These are phyloP conservation scores for Acronicta alni DNA, from an alignment of 2,888 invertebrate genomes.

Conservation along the genomic window DNA sequence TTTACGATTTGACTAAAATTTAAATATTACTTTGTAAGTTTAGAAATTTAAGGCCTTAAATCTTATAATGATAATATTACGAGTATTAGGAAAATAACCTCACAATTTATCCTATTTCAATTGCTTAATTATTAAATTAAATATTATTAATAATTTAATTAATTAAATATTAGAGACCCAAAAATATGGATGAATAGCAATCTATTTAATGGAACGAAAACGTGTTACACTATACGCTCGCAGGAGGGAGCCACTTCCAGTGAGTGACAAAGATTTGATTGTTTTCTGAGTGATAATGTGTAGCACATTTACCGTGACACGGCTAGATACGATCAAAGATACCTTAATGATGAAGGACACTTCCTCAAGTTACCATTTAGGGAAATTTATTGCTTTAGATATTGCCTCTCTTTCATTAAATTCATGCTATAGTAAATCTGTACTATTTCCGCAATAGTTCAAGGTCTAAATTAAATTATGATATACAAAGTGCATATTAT, in stretches of 20 bases:
- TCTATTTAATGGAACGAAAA: constrained; percentile 57
- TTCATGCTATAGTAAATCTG: no score
- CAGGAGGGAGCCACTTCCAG: constrained; percentile 11
- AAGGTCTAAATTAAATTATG: no score
- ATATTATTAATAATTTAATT: no score
- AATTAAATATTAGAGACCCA: constrained; percentile 14
- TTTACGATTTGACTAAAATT: no score
- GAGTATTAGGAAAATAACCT: no score
- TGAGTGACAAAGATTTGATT: constrained; percentile 49
- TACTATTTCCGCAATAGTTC: no score
- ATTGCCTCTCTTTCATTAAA: background rate
- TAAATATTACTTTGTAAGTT: no score
- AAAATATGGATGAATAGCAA: constrained; percentile 49
- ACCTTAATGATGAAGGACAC: constrained; percentile 9
- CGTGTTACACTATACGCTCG: constrained; percentile 21
- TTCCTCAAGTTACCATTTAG: constrained; percentile 11
- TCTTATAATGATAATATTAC: no score
- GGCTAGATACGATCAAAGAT: constrained; percentile 20
- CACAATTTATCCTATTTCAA: no score
- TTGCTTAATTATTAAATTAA: no score
- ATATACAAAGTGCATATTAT: no score
- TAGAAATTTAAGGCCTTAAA: no score
- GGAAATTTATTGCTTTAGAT: constrained; percentile 4
- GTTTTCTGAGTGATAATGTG: constrained; percentile 39
- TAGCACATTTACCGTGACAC: constrained; percentile 19